Base-by-base conservation (phyloP, 2,888 invertebrate species). In the Aporophyla nigra region DNA sequence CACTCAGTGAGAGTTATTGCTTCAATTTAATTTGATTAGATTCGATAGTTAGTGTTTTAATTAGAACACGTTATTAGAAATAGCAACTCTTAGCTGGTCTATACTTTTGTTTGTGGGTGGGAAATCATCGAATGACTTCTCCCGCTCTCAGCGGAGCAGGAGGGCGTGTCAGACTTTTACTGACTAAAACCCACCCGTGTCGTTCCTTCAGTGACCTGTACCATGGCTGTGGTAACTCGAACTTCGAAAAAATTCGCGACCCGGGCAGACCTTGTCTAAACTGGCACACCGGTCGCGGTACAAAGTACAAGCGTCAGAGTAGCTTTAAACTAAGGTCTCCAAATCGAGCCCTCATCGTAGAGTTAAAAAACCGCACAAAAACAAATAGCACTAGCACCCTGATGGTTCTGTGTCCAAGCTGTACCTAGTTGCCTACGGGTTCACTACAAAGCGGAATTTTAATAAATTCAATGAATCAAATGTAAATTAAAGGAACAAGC, bases 1-100 rank as follows among this genome's bases (percentile, higher is more conserved):
- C 58, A 24, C 27, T 59, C 43, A 24, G 53, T 79, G 19, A 46
- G 2, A 73, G 14, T n/a, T 19, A 73, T 73, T 54, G 10, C 21
- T 19, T 10, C 33, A 14, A 21, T 80, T 16, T 21, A n/a, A 67
- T 40, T 79, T 40, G 6, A 54, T 56, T 40, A 10, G 9, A 53
- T 49, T 21, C 19, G 1, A 24, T 49, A 27, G 12, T 19, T 63
- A 43, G 10, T 10, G 40, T 24, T 40, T 24, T 59, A 68, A 19
- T 19, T 19, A 19, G 19, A 61, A 53, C 16, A 33, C n/a, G 33
- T 19, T 19, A 2, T n/a, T 40, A 40, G 12, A 24, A 40, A 40
- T 40, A 40, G 6, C 21, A 12, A 61, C 24, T 62, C 24, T 68
- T 40, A 59, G 19, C 16, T 51, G 40, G 58, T 12, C 40, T 6